phyloP scores from a whole-genome alignment of 2,113 vertebrate species.

The Todiramphus saurophagus region DNA sequence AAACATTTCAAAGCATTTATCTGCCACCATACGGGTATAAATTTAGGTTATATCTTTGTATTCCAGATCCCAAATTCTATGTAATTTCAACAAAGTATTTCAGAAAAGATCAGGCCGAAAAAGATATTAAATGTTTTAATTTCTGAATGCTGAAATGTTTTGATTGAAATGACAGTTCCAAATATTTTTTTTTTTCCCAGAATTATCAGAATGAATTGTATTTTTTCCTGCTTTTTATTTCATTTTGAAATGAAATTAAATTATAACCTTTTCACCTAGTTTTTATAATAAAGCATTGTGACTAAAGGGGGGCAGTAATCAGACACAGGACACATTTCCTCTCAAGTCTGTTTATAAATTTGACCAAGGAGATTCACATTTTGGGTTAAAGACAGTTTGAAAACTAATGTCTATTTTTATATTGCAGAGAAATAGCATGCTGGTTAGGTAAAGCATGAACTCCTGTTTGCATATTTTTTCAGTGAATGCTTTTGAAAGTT shows the following conservation, averaged over 20 bases:
- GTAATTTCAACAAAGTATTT: neutral
- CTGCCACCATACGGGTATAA: neutral
- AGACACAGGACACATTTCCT: neutral
- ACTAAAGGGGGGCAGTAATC: neutral
- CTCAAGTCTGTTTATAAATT: neutral
- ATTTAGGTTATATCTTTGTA: neutral
- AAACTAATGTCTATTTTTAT: neutral
- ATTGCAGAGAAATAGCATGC: neutral
- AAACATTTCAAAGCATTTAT: neutral
- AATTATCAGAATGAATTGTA: neutral
- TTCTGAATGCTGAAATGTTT: neutral
- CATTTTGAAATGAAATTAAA: neutral
- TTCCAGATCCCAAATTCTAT: neutral
- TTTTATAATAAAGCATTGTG: neutral
- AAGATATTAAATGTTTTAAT: neutral
- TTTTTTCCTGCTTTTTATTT: neutral
- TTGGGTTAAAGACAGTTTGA: neutral
- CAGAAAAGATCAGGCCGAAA: neutral
- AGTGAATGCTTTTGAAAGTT: neutral
- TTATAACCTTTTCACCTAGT: neutral
- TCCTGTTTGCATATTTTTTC: neutral
- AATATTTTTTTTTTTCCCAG: neutral
- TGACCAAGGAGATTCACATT: neutral
- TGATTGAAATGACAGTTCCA: neutral
- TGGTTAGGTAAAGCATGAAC: neutral